Conservation (phyloP, 1,140 invertebrate species). For the Drosophila busckii region DNA sequence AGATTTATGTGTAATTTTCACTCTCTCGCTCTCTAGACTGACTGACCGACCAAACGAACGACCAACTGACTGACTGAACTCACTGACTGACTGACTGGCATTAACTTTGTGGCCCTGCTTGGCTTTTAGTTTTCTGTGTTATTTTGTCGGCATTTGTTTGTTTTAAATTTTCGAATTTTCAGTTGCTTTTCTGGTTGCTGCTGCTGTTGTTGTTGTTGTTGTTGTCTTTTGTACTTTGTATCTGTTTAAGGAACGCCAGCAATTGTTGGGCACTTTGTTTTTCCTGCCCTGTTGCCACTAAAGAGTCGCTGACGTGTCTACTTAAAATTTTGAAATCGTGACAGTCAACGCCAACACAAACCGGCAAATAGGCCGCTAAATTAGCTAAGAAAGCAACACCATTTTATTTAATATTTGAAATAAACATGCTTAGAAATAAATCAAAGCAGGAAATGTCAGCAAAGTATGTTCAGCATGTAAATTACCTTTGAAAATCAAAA, state of each 20-base stretch:
- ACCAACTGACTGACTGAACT: constrained; percentile 35
- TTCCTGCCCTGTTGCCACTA: constrained; percentile 51
- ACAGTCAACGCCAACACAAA: constrained; percentile 40
- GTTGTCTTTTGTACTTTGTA: constrained; percentile 20
- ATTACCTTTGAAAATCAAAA: constrained; percentile 10
- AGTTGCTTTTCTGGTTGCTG: constrained; percentile 4
- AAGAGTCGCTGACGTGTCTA: constrained; percentile 69
- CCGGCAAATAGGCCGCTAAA: constrained; percentile 51
- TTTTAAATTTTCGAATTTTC: constrained; percentile 49
- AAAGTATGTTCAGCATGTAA: constrained; percentile 20
- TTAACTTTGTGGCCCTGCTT: constrained; percentile 55
- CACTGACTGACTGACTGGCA: constrained; percentile 62
- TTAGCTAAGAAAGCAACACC: constrained; percentile 37
- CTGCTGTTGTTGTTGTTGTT: constrained; percentile 24
- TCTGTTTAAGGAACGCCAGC: constrained; percentile 23
- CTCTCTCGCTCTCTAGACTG: not conserved
- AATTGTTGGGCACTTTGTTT: constrained; percentile 68
- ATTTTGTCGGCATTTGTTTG: constrained; percentile 48
- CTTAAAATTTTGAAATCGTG: constrained; percentile 65
- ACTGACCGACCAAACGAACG: too few species aligned
- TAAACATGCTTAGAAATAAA: constrained; percentile 14
- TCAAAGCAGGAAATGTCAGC: constrained; percentile 58
- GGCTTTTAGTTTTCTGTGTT: constrained; percentile 24
- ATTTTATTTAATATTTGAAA: constrained; percentile 6
- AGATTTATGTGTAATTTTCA: constrained; percentile 69